Evolutionary conservation across 2,797 vertebrate species (phyloP).

Genomic region (Phrynocephalus forsythii): DNA sequence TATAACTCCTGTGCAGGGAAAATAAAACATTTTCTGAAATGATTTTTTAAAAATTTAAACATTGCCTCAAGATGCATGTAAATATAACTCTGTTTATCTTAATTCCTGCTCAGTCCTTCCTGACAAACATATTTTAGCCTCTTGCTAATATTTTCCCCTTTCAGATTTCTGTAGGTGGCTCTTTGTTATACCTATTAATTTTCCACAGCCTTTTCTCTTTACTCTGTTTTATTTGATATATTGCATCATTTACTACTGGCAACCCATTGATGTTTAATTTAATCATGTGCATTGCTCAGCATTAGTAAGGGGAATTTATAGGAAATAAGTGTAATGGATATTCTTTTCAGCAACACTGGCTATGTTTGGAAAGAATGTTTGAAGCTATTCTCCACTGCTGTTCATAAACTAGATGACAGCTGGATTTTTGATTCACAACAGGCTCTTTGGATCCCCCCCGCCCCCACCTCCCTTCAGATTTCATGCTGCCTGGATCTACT

Average conservation of each 20-base stretch:
- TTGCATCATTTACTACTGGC: constrained; percentile 62
- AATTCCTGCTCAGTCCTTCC: constrained; percentile 48
- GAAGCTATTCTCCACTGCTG: constrained; percentile 39
- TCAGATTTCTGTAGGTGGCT: constrained; percentile 41
- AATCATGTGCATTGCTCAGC: constrained; percentile 64
- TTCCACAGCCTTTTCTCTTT: constrained; percentile 59
- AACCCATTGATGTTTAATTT: constrained; percentile 63
- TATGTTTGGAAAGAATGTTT: constrained; percentile 39
- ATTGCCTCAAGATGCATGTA: constrained; percentile 12
- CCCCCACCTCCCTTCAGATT: constrained; percentile 4
- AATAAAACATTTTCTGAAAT: neutral
- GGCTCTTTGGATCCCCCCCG: constrained; percentile 26
- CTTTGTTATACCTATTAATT: constrained; percentile 68
- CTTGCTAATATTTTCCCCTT: constrained; percentile 63
- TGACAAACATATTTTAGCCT: constrained; percentile 67
- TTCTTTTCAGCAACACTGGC: constrained; percentile 32
- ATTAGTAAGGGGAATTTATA: constrained; percentile 33
- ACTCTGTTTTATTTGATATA: constrained; percentile 57
- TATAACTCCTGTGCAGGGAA: neutral
- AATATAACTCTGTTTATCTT: constrained; percentile 28
- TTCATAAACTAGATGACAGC: constrained; percentile 40
- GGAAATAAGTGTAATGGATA: constrained; percentile 46
- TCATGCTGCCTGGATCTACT: constrained; percentile 27
- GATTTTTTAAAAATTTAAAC: constrained; percentile 17
- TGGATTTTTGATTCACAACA: constrained; percentile 44